Percentiles rank a stretch among this genome's conserved stretches.
Evolutionary conservation across 2,797 vertebrate genomes (phyloP).

Genomic region (Fundulus diaphanus): DNA sequence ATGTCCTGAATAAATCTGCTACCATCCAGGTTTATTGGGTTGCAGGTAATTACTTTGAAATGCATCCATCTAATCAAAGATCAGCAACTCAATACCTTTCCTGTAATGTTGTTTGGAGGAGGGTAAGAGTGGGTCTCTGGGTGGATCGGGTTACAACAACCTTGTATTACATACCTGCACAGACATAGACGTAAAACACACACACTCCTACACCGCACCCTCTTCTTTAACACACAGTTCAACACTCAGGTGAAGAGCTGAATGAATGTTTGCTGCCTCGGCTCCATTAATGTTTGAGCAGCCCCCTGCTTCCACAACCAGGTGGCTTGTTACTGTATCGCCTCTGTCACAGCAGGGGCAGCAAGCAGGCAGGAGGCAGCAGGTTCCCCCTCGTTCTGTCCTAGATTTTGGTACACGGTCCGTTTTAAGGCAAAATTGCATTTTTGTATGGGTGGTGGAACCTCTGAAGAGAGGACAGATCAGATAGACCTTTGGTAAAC

Average conservation of each 20-base stretch:
- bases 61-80: constrained; percentile 84
- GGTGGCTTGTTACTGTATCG: constrained; percentile 60
- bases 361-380: constrained; percentile 52
- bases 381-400: constrained; percentile 20
- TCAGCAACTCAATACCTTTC: constrained; percentile 84
- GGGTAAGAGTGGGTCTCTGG: constrained; percentile 61
- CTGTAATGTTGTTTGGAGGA: constrained; percentile 75
- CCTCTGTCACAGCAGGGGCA: constrained; percentile 50
- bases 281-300: constrained; percentile 89
- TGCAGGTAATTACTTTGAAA: constrained; percentile 74
- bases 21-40: constrained; percentile 20
- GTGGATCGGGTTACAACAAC: constrained; percentile 73
- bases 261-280: constrained; percentile 70
- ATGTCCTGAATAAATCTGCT: neutral
- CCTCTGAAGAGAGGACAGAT: constrained; percentile 15
- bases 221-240: constrained; percentile 57
- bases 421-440: constrained; percentile 21
- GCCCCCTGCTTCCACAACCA: constrained; percentile 55
- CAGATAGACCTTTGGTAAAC: constrained; percentile 11
- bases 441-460: constrained; percentile 23
- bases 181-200: constrained; percentile 28
- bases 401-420: constrained; percentile 20
- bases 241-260: constrained; percentile 73
- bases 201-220: constrained; percentile 12
- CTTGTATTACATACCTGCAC: constrained; percentile 77